Percentiles rank a stretch among this genome's conserved stretches.
These are phyloP conservation scores for Pseudopodoces humilis DNA, from an alignment of 2,113 vertebrate species.

Conservation along the genomic window DNA sequence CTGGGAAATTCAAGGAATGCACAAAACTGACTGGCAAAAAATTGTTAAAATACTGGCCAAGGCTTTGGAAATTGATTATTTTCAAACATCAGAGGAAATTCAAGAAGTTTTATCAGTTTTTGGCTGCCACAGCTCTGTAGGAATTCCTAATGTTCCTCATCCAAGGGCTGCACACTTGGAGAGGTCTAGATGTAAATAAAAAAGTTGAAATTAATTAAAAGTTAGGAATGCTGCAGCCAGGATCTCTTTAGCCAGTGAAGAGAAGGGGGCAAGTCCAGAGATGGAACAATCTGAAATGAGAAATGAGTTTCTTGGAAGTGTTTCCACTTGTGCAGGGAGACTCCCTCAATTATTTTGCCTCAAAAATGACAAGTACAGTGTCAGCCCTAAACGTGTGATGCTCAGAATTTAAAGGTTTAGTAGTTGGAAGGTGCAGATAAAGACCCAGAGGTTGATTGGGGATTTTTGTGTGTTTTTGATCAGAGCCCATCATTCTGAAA, in stretches of 20 bases:
- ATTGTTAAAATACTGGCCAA: background rate
- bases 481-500: background rate
- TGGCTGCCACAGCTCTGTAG: background rate
- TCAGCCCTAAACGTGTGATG: background rate
- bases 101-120: background rate
- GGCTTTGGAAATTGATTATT: background rate
- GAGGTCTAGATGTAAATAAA: background rate
- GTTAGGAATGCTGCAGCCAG: background rate
- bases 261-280: background rate
- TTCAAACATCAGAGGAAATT: background rate
- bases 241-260: background rate
- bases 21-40: background rate
- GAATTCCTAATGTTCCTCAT: background rate
- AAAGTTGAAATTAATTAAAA: background rate
- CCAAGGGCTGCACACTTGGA: background rate
- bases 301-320: background rate
- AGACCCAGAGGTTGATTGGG: background rate
- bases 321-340: background rate
- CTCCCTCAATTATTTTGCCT: accelerated
- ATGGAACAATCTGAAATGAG: accelerated
- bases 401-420: background rate
- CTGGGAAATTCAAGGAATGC: background rate
- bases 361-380: background rate
- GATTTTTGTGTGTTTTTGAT: background rate
- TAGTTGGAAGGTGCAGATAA: background rate